phyloP scores from a whole-genome alignment of 1,140 invertebrate genomes.

The Cecropterus lyciades region DNA sequence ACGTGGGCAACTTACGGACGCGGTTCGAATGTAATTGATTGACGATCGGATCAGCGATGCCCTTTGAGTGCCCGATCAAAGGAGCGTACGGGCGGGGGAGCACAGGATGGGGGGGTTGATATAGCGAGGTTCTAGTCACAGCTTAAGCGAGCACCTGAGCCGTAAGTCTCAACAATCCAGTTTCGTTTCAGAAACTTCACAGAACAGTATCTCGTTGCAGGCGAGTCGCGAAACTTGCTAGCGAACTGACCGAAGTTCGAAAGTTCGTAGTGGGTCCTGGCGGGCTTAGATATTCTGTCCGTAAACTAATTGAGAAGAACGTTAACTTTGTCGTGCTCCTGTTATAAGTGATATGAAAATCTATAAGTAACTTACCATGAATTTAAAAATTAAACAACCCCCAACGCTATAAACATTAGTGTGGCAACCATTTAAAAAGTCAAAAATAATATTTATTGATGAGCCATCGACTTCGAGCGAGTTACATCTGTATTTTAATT shows the following conservation, averaged over 20 bases:
- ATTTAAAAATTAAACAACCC: too few relatives aligned
- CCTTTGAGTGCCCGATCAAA: neutral
- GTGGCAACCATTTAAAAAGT: too few relatives aligned
- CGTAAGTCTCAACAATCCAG: slow-evolving; percentile 1
- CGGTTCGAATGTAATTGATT: neutral
- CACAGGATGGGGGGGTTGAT: too few relatives aligned
- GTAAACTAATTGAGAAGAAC: slow-evolving; percentile 26
- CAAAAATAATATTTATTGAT: too few relatives aligned
- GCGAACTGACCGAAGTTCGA: slow-evolving; percentile 8
- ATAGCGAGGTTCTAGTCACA: too few relatives aligned
- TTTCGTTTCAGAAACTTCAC: slow-evolving; percentile 9
- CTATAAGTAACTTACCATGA: too few relatives aligned
- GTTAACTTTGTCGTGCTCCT: slow-evolving; percentile 6
- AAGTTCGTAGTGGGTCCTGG: neutral
- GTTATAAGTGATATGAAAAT: neutral
- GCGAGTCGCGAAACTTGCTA: slow-evolving; percentile 17
- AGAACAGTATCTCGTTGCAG: neutral
- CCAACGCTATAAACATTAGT: too few relatives aligned
- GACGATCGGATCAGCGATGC: neutral
- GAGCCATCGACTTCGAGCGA: too few relatives aligned
- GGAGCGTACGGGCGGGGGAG: neutral
- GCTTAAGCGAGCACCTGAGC: slow-evolving; percentile 1
- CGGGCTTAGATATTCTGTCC: slow-evolving; percentile 5
- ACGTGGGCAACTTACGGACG: neutral
- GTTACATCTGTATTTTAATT: too few relatives aligned